Conservation (phyloP, 2,888 invertebrate genomes). For the Baccha elongata region DNA sequence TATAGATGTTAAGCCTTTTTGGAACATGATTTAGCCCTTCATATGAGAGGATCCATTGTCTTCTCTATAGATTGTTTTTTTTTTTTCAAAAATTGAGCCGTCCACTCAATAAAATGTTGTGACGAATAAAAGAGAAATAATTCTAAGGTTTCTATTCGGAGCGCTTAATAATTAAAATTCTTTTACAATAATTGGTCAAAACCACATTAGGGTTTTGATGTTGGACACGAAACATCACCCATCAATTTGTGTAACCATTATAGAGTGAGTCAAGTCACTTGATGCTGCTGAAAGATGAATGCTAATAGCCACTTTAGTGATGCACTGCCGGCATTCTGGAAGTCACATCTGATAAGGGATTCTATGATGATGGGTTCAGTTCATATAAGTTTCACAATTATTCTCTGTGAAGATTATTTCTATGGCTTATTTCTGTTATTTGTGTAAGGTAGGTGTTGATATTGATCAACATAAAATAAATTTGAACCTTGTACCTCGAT, state of each 20-base stretch:
- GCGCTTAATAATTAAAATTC: conserved; percentile 46
- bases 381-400: conserved; percentile 2
- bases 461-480: conserved; percentile 43
- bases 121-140: conserved; percentile 26
- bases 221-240: conserved; percentile 37
- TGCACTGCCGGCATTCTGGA: conserved; percentile 29
- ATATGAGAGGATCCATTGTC: conserved; percentile 19
- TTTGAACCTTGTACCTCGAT: conserved; percentile 39
- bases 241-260: conserved; percentile 24
- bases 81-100: conserved; percentile 46
- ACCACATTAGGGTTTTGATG: conserved; percentile 60
- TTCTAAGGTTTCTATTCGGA: too few relatives aligned
- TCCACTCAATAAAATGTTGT: conserved; percentile 16
- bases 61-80: too few relatives aligned
- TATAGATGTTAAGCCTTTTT: not conserved
- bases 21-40: conserved; percentile 39
- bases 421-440: conserved; percentile 35
- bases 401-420: too few relatives aligned
- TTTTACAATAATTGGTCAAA: conserved; percentile 40
- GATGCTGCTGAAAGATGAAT: conserved; percentile 34
- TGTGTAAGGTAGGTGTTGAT: conserved; percentile 40
- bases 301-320: conserved; percentile 34
- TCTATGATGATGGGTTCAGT: not conserved
- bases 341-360: conserved; percentile 54
- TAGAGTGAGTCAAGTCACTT: conserved; percentile 59